Conservation (phyloP, 1,140 invertebrate species). For the Goniozus legneri region DNA sequence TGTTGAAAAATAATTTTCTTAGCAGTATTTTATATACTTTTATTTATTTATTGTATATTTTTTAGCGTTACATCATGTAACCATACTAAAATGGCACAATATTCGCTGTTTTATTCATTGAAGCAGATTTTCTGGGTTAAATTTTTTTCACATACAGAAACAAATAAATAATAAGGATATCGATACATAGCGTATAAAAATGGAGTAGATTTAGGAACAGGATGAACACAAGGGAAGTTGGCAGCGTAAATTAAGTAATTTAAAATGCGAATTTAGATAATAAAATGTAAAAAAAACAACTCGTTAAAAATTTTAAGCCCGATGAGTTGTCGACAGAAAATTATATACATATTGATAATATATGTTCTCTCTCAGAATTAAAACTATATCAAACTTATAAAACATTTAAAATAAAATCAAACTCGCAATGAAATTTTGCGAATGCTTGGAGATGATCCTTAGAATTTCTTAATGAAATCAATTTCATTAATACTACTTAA, state of each 20-base stretch:
- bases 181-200: not conserved
- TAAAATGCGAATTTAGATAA: too few relatives aligned
- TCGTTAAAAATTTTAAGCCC: too few relatives aligned
- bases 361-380: too few relatives aligned
- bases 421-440: too few relatives aligned
- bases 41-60: constrained; percentile 13
- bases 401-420: not conserved
- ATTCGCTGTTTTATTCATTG: constrained; percentile 21
- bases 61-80: constrained; percentile 19
- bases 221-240: constrained; percentile 13
- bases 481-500: too few relatives aligned
- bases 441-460: too few relatives aligned
- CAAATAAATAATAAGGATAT: constrained; percentile 24
- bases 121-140: not conserved
- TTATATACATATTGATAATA: too few relatives aligned
- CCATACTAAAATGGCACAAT: constrained; percentile 18
- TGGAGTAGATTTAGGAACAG: constrained; percentile 11
- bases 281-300: too few relatives aligned
- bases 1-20: too few relatives aligned
- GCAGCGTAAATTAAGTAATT: not conserved
- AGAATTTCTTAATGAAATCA: too few relatives aligned
- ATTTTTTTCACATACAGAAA: too few relatives aligned
- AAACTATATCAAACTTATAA: not conserved
- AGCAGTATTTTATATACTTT: constrained; percentile 9
- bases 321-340: too few relatives aligned